Conservation (phyloP, 2,888 invertebrate genomes). For the Clivina fossor region DNA sequence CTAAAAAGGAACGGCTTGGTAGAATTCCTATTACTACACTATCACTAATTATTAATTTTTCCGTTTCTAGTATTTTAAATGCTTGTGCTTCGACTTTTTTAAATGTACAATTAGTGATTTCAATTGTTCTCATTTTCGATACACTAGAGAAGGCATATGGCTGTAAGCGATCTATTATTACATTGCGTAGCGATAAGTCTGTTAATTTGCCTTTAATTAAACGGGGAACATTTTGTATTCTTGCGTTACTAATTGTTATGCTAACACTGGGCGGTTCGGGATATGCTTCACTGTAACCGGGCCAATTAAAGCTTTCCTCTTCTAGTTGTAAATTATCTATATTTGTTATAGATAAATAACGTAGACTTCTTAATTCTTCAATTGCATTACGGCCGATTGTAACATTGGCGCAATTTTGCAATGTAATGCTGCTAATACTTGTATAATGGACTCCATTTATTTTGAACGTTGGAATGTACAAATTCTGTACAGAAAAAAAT, state of each 20-base stretch:
- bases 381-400: constrained; percentile 62
- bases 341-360: constrained; percentile 64
- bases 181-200: constrained; percentile 63
- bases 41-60: constrained; percentile 65
- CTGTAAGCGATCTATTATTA: constrained; percentile 62
- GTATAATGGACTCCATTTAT: constrained; percentile 43
- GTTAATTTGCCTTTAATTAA: constrained; percentile 73
- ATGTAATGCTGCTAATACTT: constrained; percentile 54
- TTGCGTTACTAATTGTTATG: constrained; percentile 7
- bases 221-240: no score
- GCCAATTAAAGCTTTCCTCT: constrained; percentile 64
- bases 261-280: constrained; percentile 41
- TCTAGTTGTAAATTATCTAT: constrained; percentile 64
- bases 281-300: constrained; percentile 43
- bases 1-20: constrained; percentile 73
- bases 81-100: constrained; percentile 68
- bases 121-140: constrained; percentile 64
- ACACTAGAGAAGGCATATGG: constrained; percentile 78
- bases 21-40: constrained; percentile 60
- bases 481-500: no score
- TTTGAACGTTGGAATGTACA: constrained; percentile 5
- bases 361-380: constrained; percentile 62
- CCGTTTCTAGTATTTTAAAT: constrained; percentile 76
- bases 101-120: constrained; percentile 63
- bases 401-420: constrained; percentile 67